Percentiles rank a stretch among this genome's conserved stretches.
These are phyloP conservation scores for Arrhopalites spinosus DNA, from an alignment of 2,888 invertebrate species.

Conservation along the genomic window DNA sequence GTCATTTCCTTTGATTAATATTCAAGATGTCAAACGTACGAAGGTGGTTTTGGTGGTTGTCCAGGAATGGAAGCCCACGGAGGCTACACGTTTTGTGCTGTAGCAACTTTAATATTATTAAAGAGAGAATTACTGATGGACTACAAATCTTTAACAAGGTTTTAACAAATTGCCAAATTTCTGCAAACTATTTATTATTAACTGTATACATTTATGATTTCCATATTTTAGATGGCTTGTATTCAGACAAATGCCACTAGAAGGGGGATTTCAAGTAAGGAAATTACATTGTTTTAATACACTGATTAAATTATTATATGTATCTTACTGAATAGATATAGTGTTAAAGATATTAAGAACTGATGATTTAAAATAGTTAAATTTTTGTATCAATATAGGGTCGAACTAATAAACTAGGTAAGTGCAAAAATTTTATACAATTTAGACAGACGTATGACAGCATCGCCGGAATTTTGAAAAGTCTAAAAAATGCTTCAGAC, in stretches of 20 bases:
- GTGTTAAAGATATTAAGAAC: too few relatives aligned
- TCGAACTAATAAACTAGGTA: conserved; percentile 93
- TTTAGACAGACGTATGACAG: too few relatives aligned
- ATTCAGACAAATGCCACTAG: conserved; percentile 49
- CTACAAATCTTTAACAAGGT: conserved; percentile 70
- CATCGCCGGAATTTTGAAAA: too few relatives aligned
- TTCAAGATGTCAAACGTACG: conserved; percentile 91
- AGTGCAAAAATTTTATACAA: too few relatives aligned
- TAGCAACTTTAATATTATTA: conserved; percentile 85
- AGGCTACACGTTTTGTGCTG: conserved; percentile 97
- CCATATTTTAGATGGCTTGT: conserved; percentile 58
- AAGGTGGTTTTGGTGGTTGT: conserved; percentile 95
- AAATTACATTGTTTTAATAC: background rate
- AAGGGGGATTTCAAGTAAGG: conserved; percentile 40
- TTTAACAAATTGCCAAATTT: too few relatives aligned
- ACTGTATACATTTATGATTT: too few relatives aligned
- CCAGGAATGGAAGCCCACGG: conserved; percentile 98
- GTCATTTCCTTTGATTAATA: background rate
- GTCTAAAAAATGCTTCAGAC: too few relatives aligned
- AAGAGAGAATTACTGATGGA: conserved; percentile 76
- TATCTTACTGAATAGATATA: too few relatives aligned
- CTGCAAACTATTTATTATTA: too few relatives aligned
- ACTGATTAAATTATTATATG: background rate
- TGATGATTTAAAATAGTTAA: background rate
- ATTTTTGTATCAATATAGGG: conserved; percentile 67